Evolutionary conservation across 2,113 vertebrate genomes (phyloP), one percentile per base, ranked within the genome.

Genomic region (Ctenodactylus gundi): DNA sequence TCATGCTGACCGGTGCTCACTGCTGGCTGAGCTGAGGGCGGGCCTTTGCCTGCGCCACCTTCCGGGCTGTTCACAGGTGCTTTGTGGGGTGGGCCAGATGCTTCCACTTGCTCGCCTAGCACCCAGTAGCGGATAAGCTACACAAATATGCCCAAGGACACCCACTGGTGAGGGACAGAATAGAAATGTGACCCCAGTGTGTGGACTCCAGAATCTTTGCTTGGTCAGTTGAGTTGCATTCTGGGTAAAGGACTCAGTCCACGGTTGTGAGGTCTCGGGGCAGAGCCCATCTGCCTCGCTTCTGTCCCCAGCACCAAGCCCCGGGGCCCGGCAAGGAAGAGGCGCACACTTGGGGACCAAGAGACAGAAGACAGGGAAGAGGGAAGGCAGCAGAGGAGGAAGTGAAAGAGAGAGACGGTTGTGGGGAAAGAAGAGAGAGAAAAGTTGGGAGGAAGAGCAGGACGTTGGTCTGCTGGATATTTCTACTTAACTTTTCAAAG

Each of bases 201-300:
- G 21, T 13, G 67, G 65, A 55, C n/a, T 55, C 57, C 0, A 13
- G 55, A 65, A 23, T 7, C 29, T 58, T 44, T 58, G 18, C 39
- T 39, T 9, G 1, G 21, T 41, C 27, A 7, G 23, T 10, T 31
- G 44, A 3, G 46, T 44, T 21, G 25, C 2, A 36, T 27, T 58
- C 15, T 65, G 44, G n/a, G 36, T 58, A 29, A 49, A 34, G 5
- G 31, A 2, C 13, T 46, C 34, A 18, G 27, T 36, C 39, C 65
- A n/a, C 15, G 46, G 20, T 11, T 15, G 11, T 11, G 68, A 87
- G 62, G 8, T 83, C 62, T 58, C 41, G 6, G 20, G 41, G 31
- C 60, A 36, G n/a, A 18, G 55, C 62, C 49, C 0, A 0, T 3
- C 20, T 25, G 2, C 44, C 18, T 83, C 55, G 20, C 60, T 21